These are phyloP conservation scores for Ophion ellenae DNA, from an alignment of 2,888 invertebrate species.

Conservation along the genomic window DNA sequence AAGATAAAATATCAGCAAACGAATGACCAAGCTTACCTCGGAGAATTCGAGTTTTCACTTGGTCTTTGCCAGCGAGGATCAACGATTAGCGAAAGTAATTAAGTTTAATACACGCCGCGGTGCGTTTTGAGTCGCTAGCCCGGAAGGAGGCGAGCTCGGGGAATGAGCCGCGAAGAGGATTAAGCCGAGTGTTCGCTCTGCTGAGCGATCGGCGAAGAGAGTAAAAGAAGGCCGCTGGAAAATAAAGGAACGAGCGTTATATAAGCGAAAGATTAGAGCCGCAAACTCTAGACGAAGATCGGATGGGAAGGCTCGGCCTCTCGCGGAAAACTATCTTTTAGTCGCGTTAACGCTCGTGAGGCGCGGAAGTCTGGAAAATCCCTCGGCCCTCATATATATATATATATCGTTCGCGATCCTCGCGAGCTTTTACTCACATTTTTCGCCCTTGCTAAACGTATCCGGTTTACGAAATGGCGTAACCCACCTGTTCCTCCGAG, in stretches of 20 bases:
- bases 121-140: conserved; percentile 35
- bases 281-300: conserved; percentile 44
- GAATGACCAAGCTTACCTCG: conserved; percentile 18
- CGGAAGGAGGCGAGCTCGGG: not conserved
- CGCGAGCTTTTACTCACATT: conserved; percentile 32
- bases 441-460: not conserved
- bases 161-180: conserved; percentile 38
- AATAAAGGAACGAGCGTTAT: conserved; percentile 16
- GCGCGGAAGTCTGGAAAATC: conserved; percentile 65
- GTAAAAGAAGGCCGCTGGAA: not conserved
- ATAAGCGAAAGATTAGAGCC: conserved; percentile 54
- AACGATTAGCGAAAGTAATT: conserved; percentile 67
- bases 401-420: conserved; percentile 15
- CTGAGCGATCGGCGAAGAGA: conserved; percentile 22
- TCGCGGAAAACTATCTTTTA: conserved; percentile 65
- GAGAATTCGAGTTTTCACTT: conserved; percentile 32
- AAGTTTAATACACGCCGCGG: conserved; percentile 61
- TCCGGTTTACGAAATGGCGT: not conserved
- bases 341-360: conserved; percentile 65
- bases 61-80: conserved; percentile 43
- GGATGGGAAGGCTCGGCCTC: conserved; percentile 33
- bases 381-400: conserved; percentile 17
- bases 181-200: conserved; percentile 44
- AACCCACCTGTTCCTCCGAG: not conserved
- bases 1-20: conserved; percentile 17